A percentile compares a stretch with the other conserved stretches of the same genome.
phyloP scores from a whole-genome alignment of 2,797 vertebrate species.

The Sphenodon punctatus region DNA sequence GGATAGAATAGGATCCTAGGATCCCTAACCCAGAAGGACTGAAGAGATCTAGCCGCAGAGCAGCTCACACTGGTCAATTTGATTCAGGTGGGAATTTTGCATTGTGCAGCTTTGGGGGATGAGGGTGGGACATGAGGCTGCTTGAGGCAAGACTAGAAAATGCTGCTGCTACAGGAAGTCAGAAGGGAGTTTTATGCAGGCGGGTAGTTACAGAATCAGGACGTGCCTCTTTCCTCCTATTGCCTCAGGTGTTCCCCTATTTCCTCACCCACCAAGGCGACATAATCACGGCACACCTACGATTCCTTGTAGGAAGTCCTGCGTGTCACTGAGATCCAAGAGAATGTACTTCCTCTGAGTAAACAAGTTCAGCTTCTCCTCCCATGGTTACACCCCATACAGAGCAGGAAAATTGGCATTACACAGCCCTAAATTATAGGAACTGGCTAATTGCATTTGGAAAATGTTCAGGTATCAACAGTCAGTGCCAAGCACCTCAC shows the following conservation, averaged over 20 bases:
- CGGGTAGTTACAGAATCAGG: slow-evolving; percentile 32
- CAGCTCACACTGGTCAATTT: not conserved
- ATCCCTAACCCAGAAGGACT: not conserved
- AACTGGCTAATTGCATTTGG: slow-evolving; percentile 50
- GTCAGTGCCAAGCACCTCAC: slow-evolving; percentile 43
- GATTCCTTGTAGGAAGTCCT: slow-evolving; percentile 58
- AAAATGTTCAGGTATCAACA: slow-evolving; percentile 47
- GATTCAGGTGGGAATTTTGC: not conserved
- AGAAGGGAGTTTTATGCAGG: slow-evolving; percentile 8
- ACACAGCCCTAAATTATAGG: slow-evolving; percentile 44
- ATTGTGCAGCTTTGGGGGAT: not conserved
- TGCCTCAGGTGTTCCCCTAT: not conserved
- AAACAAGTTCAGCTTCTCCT: slow-evolving; percentile 61
- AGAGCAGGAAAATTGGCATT: slow-evolving; percentile 51
- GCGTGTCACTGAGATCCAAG: slow-evolving; percentile 26
- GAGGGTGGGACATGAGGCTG: not conserved
- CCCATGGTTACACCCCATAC: slow-evolving; percentile 57
- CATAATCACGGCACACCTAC: slow-evolving; percentile 48
- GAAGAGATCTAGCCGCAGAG: too few species aligned
- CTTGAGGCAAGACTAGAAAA: too few species aligned
- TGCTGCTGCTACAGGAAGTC: not conserved
- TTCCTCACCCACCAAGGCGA: not conserved
- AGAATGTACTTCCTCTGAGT: slow-evolving; percentile 69
- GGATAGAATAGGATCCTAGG: too few species aligned
- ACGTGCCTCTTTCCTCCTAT: slow-evolving; percentile 28